phyloP scores from a whole-genome alignment of 2,888 invertebrate genomes.

The Gastrophysa polygoni region DNA sequence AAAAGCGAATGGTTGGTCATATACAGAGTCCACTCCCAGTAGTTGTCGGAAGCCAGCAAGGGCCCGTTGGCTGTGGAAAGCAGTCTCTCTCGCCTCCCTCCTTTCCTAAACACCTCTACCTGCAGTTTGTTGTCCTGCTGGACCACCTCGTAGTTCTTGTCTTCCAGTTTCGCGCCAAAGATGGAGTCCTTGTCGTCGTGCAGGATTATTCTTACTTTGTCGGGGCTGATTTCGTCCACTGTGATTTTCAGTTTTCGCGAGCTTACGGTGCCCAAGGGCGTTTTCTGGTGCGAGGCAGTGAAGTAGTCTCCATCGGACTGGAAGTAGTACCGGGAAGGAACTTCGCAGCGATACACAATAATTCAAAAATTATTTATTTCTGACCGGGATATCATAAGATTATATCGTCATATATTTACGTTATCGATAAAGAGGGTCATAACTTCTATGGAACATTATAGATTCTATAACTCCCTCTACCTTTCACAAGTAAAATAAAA shows the following conservation, averaged over 20 bases:
- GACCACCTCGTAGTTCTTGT: constrained; percentile 38
- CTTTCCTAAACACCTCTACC: constrained; percentile 42
- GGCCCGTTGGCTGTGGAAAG: constrained; percentile 65
- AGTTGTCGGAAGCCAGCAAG: constrained; percentile 64
- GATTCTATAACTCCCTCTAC: too few species aligned
- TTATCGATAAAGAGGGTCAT: too few species aligned
- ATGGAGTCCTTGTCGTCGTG: constrained; percentile 31
- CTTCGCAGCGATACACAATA: too few species aligned
- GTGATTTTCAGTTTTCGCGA: constrained; percentile 37
- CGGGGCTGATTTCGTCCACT: constrained; percentile 37
- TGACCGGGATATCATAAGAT: too few species aligned
- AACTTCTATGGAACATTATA: too few species aligned
- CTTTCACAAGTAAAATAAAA: too few species aligned
- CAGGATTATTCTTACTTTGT: constrained; percentile 40
- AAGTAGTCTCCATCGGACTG: constrained; percentile 21
- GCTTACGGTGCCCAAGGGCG: constrained; percentile 41
- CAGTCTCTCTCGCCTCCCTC: constrained; percentile 49
- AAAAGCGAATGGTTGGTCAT: constrained; percentile 62
- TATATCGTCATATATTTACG: too few species aligned
- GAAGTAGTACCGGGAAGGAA: constrained; percentile 53
- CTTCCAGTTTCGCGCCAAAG: constrained; percentile 15
- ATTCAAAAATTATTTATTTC: too few species aligned
- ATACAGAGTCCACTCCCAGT: constrained; percentile 67
- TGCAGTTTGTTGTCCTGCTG: constrained; percentile 35
- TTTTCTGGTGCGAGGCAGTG: constrained; percentile 20